A percentile compares a stretch with the other conserved stretches of the same genome.
These are phyloP conservation scores for Psix sp. DNA, from an alignment of 1,140 invertebrate genomes.

Conservation along the genomic window DNA sequence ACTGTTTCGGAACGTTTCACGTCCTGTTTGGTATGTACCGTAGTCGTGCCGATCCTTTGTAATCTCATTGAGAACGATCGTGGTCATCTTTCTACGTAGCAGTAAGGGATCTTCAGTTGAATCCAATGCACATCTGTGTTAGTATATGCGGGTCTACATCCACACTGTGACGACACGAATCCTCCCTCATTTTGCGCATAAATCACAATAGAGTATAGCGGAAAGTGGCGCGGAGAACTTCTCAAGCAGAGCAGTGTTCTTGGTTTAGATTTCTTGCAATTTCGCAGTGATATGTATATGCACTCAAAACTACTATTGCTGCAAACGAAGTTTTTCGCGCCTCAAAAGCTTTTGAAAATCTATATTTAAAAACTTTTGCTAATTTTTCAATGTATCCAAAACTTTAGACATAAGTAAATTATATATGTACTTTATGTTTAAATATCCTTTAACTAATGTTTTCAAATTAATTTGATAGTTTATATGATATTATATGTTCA, in stretches of 20 bases:
- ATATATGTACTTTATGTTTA: too few relatives aligned
- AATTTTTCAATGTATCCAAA: constrained; percentile 47
- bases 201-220: constrained; percentile 76
- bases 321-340: constrained; percentile 49
- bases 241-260: constrained; percentile 73
- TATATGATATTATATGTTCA: too few relatives aligned
- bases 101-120: constrained; percentile 57
- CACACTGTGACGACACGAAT: constrained; percentile 59
- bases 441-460: too few relatives aligned
- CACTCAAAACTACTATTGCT: constrained; percentile 51
- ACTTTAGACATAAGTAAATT: too few relatives aligned
- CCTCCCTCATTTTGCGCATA: constrained; percentile 74
- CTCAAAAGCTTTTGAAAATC: constrained; percentile 50
- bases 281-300: constrained; percentile 56
- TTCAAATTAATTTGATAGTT: too few relatives aligned
- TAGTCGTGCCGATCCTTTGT: constrained; percentile 61
- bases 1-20: constrained; percentile 65
- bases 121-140: constrained; percentile 56
- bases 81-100: constrained; percentile 47
- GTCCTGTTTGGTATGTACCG: constrained; percentile 68
- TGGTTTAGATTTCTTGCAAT: constrained; percentile 65
- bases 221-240: constrained; percentile 75
- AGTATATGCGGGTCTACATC: constrained; percentile 12
- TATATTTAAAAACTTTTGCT: constrained; percentile 45
- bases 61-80: constrained; percentile 66